A percentile compares a stretch with the other conserved stretches of the same genome.
phyloP scores from a whole-genome alignment of 53 echinoderm and acorn worm genomes.

The Luidia sarsii region DNA sequence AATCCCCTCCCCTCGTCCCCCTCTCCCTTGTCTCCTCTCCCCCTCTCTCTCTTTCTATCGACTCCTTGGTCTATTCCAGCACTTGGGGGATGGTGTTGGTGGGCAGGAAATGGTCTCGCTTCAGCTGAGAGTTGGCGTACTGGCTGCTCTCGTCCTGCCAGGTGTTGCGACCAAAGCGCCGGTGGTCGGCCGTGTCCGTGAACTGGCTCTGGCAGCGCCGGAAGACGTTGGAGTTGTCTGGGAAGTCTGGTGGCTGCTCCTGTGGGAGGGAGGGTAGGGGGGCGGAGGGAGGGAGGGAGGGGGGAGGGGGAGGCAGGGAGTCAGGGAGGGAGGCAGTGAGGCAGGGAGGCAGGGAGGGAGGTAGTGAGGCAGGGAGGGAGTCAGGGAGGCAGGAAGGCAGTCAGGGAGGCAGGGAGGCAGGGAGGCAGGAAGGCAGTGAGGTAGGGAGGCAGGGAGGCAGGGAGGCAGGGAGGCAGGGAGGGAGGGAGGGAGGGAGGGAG shows the following conservation, averaged over 20 bases:
- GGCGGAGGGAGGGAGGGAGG: constrained; percentile 88
- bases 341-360: too few species aligned
- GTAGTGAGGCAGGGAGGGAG: too few species aligned
- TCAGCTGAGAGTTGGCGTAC: constrained; percentile 86
- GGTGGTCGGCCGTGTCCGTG: constrained; percentile 87
- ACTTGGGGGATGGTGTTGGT: constrained; percentile 90
- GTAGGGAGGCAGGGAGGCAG: too few species aligned
- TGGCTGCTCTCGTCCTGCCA: constrained; percentile 95
- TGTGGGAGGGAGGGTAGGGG: constrained; percentile 78
- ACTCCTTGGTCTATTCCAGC: constrained; percentile 61
- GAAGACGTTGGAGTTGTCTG: constrained; percentile 90
- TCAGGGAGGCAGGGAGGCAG: too few species aligned
- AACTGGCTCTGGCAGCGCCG: constrained; percentile 98
- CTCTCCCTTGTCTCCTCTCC: neutral
- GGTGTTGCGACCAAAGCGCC: constrained; percentile 89
- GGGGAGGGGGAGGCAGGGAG: too few species aligned
- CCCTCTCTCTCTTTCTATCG: too few species aligned
- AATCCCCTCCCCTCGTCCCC: neutral
- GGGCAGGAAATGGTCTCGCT: constrained; percentile 64
- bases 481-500: too few species aligned
- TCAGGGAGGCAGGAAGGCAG: too few species aligned
- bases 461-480: too few species aligned
- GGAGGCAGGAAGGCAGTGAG: too few species aligned
- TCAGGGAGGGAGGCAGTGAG: too few species aligned
- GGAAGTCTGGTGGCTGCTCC: constrained; percentile 94